These are phyloP conservation scores for Cardiocondyla obscurior DNA, from an alignment of 1,140 invertebrate genomes.

Conservation along the genomic window DNA sequence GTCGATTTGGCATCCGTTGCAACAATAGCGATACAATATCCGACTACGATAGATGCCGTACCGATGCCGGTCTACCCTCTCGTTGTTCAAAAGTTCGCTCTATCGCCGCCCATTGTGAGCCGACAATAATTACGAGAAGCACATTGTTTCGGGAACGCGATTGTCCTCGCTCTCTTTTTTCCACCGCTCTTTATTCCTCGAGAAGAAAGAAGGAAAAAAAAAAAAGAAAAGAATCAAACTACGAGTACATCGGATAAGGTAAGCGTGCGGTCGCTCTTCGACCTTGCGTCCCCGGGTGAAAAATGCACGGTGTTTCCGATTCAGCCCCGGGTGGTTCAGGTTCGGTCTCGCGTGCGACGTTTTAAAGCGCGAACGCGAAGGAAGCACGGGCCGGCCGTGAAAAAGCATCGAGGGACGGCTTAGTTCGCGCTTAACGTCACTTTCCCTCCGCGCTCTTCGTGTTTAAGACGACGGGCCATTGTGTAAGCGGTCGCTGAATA, in stretches of 20 bases:
- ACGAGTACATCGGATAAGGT: neutral
- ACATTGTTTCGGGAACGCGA: slow-evolving; percentile 24
- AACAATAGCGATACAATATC: slow-evolving; percentile 3
- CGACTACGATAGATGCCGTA: neutral
- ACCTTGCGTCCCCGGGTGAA: neutral
- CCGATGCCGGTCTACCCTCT: slow-evolving; percentile 10
- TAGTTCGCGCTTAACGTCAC: slow-evolving; percentile 11
- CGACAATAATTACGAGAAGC: slow-evolving; percentile 31
- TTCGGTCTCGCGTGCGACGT: neutral
- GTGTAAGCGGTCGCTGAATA: slow-evolving; percentile 22
- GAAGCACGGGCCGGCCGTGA: neutral
- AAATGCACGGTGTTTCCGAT: neutral
- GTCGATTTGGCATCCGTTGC: neutral
- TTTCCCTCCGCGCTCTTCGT: neutral
- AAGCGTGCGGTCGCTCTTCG: neutral
- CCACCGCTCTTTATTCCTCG: neutral
- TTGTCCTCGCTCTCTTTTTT: slow-evolving; percentile 11
- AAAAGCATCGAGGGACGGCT: neutral
- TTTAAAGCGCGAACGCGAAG: slow-evolving; percentile 3
- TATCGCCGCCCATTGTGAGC: slow-evolving; percentile 24
- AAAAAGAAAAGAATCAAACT: too few species aligned
- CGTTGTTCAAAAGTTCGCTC: slow-evolving; percentile 34
- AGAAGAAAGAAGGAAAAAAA: too few species aligned
- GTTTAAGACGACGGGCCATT: neutral
- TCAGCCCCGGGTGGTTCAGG: neutral